Conservation (phyloP, 2,113 vertebrate species). For the Cavia porcellus region DNA sequence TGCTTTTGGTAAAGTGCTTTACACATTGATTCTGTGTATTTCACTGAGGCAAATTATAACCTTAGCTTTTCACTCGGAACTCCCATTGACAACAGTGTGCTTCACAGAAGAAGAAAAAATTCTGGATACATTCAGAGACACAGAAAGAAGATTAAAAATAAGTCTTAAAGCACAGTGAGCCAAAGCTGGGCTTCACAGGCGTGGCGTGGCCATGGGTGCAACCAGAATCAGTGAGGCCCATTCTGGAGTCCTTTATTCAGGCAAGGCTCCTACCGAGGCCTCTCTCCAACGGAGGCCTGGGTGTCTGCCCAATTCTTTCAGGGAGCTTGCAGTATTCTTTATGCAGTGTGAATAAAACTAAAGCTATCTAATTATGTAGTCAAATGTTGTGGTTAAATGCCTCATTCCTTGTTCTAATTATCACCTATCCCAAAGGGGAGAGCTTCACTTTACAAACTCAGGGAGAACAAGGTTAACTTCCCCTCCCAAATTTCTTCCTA, state of each 20-base stretch:
- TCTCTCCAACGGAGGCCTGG: background rate
- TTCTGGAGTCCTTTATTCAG: background rate
- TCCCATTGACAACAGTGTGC: constrained; percentile 36
- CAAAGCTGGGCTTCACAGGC: background rate
- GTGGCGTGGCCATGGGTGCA: background rate
- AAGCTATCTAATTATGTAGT: constrained; percentile 78
- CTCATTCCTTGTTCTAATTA: constrained; percentile 79
- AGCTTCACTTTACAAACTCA: constrained; percentile 61
- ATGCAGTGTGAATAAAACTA: constrained; percentile 38
- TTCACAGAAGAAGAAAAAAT: background rate
- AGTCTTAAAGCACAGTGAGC: background rate
- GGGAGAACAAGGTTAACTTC: constrained; percentile 71
- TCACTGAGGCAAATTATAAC: constrained; percentile 63
- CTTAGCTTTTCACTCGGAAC: constrained; percentile 59
- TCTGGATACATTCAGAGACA: constrained; percentile 54
- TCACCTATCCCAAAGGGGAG: constrained; percentile 71
- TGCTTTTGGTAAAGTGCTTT: background rate
- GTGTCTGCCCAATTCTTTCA: constrained; percentile 46
- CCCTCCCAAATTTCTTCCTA: constrained; percentile 63
- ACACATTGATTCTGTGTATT: constrained; percentile 53
- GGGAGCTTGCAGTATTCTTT: constrained; percentile 49
- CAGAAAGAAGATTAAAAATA: constrained; percentile 57
- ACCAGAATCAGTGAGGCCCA: background rate
- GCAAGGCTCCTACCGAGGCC: background rate
- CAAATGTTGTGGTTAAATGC: constrained; percentile 75